Evolutionary conservation across 2,888 invertebrate genomes (phyloP).

Genomic region (Keiferia lycopersicella): DNA sequence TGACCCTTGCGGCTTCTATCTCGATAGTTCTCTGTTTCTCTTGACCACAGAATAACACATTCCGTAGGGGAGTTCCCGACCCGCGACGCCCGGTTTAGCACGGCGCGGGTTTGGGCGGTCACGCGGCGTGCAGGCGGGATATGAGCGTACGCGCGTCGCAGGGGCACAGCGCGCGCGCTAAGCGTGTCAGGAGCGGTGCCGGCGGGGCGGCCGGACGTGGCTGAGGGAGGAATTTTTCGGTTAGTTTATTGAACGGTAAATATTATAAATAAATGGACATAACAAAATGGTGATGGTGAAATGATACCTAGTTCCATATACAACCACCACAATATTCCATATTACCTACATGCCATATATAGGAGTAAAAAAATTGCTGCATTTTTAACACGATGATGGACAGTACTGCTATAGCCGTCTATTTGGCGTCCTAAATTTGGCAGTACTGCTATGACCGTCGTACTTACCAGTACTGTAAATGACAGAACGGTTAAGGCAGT

Average conservation of each 20-base stretch:
- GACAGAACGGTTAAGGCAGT: too few relatives aligned
- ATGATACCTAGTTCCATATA: too few relatives aligned
- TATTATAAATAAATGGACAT: neutral
- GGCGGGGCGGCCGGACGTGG: neutral
- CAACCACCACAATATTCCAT: too few relatives aligned
- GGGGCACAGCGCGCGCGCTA: slow-evolving; percentile 27
- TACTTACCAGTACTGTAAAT: too few relatives aligned
- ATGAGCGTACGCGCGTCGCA: slow-evolving; percentile 21
- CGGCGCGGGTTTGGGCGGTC: slow-evolving; percentile 82
- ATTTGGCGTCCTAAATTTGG: too few relatives aligned
- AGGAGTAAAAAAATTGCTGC: too few relatives aligned
- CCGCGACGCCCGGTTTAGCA: slow-evolving; percentile 63
- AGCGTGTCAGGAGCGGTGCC: slow-evolving; percentile 9
- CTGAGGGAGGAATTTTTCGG: neutral
- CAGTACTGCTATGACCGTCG: too few relatives aligned
- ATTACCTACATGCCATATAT: too few relatives aligned
- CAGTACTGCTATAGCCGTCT: too few relatives aligned
- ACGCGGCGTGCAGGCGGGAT: slow-evolving; percentile 24
- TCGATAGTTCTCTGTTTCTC: neutral
- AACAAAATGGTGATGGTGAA: too few relatives aligned
- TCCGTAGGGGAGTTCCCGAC: neutral
- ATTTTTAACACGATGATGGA: too few relatives aligned
- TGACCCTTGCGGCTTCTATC: neutral
- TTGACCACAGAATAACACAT: neutral
- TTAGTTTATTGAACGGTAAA: too few relatives aligned